A percentile compares a stretch with the other conserved stretches of the same genome.
These are phyloP conservation scores for Pantala flavescens DNA, from an alignment of 1,140 invertebrate species.

Conservation along the genomic window DNA sequence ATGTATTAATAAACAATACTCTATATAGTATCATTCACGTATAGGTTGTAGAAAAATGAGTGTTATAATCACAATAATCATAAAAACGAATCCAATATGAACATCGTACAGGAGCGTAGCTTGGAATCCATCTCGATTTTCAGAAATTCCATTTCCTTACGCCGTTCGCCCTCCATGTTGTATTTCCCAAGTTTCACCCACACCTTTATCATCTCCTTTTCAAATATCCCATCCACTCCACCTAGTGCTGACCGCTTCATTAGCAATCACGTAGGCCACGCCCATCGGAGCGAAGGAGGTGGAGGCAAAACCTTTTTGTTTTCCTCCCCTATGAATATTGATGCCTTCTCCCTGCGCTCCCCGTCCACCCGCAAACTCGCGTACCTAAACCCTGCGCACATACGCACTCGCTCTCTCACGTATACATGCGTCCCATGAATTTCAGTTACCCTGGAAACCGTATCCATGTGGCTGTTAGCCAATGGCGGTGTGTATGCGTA, in stretches of 20 bases:
- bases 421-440: neutral
- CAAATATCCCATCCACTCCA: neutral
- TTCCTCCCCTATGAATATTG: neutral
- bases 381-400: neutral
- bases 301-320: neutral
- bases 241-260: neutral
- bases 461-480: neutral
- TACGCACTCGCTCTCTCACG: neutral
- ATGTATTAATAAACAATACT: too few relatives aligned
- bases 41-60: too few relatives aligned
- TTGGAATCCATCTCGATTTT: too few relatives aligned
- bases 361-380: neutral
- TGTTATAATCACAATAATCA: too few relatives aligned
- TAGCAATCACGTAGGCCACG: neutral
- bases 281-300: neutral
- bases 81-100: too few relatives aligned
- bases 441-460: conserved; percentile 4
- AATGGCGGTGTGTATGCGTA: neutral
- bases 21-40: too few relatives aligned
- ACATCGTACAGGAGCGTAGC: too few relatives aligned
- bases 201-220: neutral
- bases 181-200: neutral
- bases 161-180: neutral
- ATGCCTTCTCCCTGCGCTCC: neutral
- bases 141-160: neutral